Percentiles rank a stretch among this genome's conserved stretches.
phyloP scores from a whole-genome alignment of 2,888 invertebrate species.

The Melipona bicolor region DNA sequence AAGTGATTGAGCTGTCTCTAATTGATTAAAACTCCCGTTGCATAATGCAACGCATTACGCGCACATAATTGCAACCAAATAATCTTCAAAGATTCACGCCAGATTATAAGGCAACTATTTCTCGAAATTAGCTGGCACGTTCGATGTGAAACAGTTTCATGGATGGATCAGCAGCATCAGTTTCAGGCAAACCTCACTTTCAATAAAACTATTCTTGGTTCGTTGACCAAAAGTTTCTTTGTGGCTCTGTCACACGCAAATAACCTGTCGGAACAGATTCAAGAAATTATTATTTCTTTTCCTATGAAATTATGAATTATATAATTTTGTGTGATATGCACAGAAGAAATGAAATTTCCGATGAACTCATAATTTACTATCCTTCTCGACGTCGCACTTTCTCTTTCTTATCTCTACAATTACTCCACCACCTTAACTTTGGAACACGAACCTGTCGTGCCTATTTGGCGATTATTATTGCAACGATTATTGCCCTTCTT shows the following conservation, averaged over 20 bases:
- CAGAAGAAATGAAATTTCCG: background rate
- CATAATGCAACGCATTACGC: slow-evolving; percentile 42
- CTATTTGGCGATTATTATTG: background rate
- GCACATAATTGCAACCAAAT: slow-evolving; percentile 31
- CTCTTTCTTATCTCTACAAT: slow-evolving; percentile 17
- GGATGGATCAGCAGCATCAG: background rate
- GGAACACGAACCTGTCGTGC: background rate
- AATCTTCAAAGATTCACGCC: slow-evolving; percentile 4
- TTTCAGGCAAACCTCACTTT: slow-evolving; percentile 13
- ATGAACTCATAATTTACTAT: slow-evolving; percentile 31
- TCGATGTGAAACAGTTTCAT: slow-evolving; percentile 9
- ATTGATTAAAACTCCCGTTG: slow-evolving; percentile 51
- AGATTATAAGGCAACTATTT: slow-evolving; percentile 37
- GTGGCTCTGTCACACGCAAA: background rate
- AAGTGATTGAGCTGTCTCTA: slow-evolving; percentile 28
- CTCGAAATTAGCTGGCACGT: slow-evolving; percentile 40
- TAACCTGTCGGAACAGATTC: background rate
- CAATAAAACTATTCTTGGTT: slow-evolving; percentile 6
- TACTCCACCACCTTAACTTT: slow-evolving; percentile 8
- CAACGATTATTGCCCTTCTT: background rate
- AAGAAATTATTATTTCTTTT: slow-evolving; percentile 18
- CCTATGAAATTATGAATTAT: background rate
- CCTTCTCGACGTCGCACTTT: slow-evolving; percentile 18
- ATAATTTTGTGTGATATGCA: no score
- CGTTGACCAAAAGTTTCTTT: slow-evolving; percentile 27